Evolutionary conservation across 2,797 vertebrate species (phyloP).

Genomic region (Artibeus lituratus): DNA sequence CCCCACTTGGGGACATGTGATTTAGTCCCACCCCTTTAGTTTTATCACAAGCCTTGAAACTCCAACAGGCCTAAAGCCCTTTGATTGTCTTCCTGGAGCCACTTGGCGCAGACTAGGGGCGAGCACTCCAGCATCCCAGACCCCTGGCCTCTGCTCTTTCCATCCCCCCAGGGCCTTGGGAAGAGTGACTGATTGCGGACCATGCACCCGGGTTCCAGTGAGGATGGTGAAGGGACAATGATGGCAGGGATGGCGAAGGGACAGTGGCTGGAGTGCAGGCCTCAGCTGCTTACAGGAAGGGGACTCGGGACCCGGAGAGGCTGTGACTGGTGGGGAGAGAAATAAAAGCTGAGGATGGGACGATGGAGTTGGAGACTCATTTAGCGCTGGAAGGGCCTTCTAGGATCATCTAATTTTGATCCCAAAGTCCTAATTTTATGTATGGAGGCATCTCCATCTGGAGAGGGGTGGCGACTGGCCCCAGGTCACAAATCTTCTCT

Average conservation of each 20-base stretch:
- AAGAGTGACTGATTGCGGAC: not conserved
- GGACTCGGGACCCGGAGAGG: not conserved
- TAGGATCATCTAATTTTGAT: too few species aligned
- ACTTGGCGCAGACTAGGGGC: accelerated
- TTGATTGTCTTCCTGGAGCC: not conserved
- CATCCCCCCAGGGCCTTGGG: not conserved
- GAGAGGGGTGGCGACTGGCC: not conserved
- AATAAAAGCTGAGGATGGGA: not conserved
- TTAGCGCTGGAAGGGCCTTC: not conserved
- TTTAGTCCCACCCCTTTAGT: not conserved
- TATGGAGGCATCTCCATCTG: not conserved
- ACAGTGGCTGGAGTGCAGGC: not conserved
- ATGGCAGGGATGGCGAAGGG: not conserved
- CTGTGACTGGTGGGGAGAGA: not conserved
- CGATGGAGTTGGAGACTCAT: not conserved
- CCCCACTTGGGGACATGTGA: not conserved
- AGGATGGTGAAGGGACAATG: not conserved
- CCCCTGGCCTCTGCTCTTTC: too few species aligned
- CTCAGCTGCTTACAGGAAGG: not conserved
- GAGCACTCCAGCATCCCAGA: not conserved
- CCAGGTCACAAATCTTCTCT: not conserved
- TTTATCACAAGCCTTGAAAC: not conserved
- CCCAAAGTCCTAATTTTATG: not conserved
- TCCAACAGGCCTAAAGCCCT: not conserved
- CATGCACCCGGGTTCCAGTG: not conserved